Percentiles rank a stretch among this genome's conserved stretches.
Conservation (phyloP, 2,888 invertebrate species). For the Tetheella fluctuosa region DNA sequence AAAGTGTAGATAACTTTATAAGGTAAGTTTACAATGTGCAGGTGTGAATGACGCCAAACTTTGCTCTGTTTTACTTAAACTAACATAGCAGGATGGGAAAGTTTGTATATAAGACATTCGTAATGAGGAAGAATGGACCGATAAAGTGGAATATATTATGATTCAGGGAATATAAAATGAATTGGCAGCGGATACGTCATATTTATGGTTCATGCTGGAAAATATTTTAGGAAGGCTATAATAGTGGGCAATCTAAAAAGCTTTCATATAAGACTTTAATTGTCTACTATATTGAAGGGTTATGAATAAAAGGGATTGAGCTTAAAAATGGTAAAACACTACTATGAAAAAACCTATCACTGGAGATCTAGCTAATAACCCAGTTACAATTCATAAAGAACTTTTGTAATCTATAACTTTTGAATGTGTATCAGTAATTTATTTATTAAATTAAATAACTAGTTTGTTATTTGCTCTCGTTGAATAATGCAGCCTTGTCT, state of each 20-base stretch:
- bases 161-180: neutral
- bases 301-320: no score
- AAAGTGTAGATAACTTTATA: slow-evolving; percentile 8
- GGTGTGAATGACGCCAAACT: neutral
- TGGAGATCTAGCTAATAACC: no score
- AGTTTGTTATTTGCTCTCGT: neutral
- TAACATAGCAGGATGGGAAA: neutral
- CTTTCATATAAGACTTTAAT: no score
- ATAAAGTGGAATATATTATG: neutral
- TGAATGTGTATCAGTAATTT: neutral
- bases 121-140: slow-evolving; percentile 4
- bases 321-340: no score
- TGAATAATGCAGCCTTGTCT: slow-evolving; percentile 3
- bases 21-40: neutral
- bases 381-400: neutral
- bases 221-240: no score
- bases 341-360: no score
- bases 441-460: neutral
- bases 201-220: no score
- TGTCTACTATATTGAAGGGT: no score
- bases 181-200: no score
- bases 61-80: slow-evolving; percentile 5
- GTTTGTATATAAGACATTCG: neutral
- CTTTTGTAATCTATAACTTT: neutral
- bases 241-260: no score